Conservation (phyloP, 2,113 vertebrate genomes). For the Hemiprocne comata region DNA sequence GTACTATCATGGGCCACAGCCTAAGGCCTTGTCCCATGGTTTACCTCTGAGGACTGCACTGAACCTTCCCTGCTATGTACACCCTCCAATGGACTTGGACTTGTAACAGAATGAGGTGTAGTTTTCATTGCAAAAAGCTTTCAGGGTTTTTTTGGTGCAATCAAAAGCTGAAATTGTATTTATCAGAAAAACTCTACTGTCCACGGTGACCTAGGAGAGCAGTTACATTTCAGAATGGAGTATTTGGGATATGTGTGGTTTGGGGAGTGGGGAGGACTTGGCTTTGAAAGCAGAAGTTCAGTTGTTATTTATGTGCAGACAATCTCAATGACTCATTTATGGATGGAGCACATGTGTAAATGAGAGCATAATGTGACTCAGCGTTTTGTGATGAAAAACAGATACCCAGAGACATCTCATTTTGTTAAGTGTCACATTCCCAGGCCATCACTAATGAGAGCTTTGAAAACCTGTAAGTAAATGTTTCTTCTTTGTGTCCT, state of each 20-base stretch:
- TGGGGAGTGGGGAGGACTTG: background rate
- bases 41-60: background rate
- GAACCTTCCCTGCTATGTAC: background rate
- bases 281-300: background rate
- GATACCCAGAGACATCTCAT: background rate
- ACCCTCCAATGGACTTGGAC: background rate
- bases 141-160: background rate
- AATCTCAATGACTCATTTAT: background rate
- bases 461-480: constrained; percentile 25
- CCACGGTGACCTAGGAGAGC: background rate
- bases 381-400: background rate
- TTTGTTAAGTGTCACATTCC: background rate
- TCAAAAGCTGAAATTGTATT: background rate
- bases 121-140: background rate
- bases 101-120: background rate
- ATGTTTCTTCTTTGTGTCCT: constrained; percentile 2
- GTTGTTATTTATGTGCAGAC: background rate
- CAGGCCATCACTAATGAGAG: background rate
- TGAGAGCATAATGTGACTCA: background rate
- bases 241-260: background rate
- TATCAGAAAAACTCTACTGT: background rate
- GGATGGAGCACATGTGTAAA: background rate
- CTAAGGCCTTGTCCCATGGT: background rate
- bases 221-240: background rate
- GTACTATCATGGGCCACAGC: background rate